Percentiles rank a stretch among this genome's conserved stretches.
These are phyloP conservation scores for Cinclus cinclus DNA, from an alignment of 2,113 vertebrate species.

Conservation along the genomic window DNA sequence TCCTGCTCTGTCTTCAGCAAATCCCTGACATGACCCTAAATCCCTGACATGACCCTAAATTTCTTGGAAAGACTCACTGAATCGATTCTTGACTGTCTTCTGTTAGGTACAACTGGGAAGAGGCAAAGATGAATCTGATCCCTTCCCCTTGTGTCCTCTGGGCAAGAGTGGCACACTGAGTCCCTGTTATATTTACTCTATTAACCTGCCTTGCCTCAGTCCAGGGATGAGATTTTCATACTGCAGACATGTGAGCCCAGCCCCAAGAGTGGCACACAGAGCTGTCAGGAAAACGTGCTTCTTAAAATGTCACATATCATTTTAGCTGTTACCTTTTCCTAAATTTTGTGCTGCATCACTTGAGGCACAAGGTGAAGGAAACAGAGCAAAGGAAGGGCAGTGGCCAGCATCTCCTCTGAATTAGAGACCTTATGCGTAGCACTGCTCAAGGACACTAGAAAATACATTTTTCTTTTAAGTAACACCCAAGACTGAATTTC, in stretches of 20 bases:
- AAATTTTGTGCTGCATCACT: background rate
- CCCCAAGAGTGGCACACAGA: background rate
- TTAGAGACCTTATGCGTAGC: background rate
- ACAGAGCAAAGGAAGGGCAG: background rate
- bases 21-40: background rate
- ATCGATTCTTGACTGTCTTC: background rate
- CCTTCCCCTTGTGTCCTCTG: background rate
- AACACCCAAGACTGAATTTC: background rate
- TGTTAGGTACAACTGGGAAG: background rate
- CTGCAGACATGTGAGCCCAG: background rate
- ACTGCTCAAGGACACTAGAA: background rate
- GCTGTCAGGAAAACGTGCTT: background rate
- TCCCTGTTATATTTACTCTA: background rate
- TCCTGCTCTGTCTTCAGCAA: background rate
- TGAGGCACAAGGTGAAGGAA: background rate
- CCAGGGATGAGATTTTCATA: background rate
- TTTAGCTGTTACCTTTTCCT: constrained; percentile 13
- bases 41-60: background rate
- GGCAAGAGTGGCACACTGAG: background rate
- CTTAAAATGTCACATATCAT: background rate
- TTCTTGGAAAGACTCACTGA: background rate
- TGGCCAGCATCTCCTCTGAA: background rate
- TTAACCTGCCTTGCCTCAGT: background rate
- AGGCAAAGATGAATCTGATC: background rate
- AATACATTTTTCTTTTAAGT: background rate